A percentile compares a stretch with the other conserved stretches of the same genome.
These are phyloP conservation scores for Dione juno DNA, from an alignment of 2,888 invertebrate genomes.

Conservation along the genomic window DNA sequence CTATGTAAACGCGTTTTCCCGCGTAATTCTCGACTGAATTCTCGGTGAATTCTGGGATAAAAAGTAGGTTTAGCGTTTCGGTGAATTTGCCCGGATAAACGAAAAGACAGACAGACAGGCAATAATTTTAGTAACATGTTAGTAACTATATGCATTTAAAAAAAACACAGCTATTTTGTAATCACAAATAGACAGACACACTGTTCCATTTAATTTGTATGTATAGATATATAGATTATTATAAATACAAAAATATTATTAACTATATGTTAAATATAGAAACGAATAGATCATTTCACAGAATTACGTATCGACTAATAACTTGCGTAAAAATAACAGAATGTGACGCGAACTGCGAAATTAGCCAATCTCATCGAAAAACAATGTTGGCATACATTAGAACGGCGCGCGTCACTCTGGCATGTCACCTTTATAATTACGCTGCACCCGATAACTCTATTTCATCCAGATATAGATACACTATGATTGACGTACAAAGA, in stretches of 20 bases:
- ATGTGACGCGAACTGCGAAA: conserved; percentile 62
- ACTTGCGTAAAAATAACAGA: conserved; percentile 56
- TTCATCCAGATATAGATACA: conserved; percentile 67
- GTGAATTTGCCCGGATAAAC: too few relatives aligned
- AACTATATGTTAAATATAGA: neutral
- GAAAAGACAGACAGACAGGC: too few relatives aligned
- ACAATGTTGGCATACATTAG: conserved; percentile 57
- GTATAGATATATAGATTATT: too few relatives aligned
- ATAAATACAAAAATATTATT: neutral
- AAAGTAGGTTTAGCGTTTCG: too few relatives aligned
- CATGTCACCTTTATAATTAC: conserved; percentile 73
- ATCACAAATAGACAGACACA: too few relatives aligned
- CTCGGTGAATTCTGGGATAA: too few relatives aligned
- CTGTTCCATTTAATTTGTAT: too few relatives aligned
- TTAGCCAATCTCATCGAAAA: conserved; percentile 59
- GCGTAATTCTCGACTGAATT: too few relatives aligned
- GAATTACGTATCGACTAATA: conserved; percentile 59
- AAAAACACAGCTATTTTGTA: too few relatives aligned
- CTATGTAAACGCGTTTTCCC: too few relatives aligned
- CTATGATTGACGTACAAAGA: conserved; percentile 70
- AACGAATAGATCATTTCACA: neutral
- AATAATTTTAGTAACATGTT: too few relatives aligned
- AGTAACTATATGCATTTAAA: too few relatives aligned
- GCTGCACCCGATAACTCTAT: conserved; percentile 67
- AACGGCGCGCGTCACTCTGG: conserved; percentile 53